phyloP scores from a whole-genome alignment of 2,888 invertebrate genomes.

The Vesta saturnalis region DNA sequence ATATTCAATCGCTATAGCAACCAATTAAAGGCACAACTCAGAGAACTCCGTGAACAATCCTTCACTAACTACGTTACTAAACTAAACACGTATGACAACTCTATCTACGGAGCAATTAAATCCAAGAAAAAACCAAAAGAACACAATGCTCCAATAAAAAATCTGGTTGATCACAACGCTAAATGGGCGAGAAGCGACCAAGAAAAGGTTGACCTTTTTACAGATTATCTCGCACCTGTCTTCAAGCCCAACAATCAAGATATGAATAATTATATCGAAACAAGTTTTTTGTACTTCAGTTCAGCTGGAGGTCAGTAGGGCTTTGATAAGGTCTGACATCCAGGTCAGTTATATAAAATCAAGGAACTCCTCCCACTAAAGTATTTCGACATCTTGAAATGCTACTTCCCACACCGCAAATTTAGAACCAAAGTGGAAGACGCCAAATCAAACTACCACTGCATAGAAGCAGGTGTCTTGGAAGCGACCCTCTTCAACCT shows the following conservation, averaged over 20 bases:
- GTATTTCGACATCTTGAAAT: too few relatives aligned
- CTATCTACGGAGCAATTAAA: not conserved
- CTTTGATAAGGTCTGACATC: too few relatives aligned
- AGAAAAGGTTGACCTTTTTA: not conserved
- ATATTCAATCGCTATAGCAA: not conserved
- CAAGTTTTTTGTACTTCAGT: too few relatives aligned
- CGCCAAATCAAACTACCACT: too few relatives aligned
- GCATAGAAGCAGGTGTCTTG: too few relatives aligned
- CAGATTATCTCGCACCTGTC: not conserved
- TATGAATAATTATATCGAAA: not conserved
- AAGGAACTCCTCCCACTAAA: too few relatives aligned
- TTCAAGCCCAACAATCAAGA: conserved; percentile 1
- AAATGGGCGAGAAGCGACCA: not conserved
- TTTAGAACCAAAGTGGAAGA: too few relatives aligned
- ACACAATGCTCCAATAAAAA: conserved; percentile 8
- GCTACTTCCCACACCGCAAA: too few relatives aligned
- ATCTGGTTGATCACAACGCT: not conserved
- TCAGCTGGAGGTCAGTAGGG: too few relatives aligned
- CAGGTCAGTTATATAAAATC: too few relatives aligned
- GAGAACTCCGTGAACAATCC: not conserved
- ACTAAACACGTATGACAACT: not conserved
- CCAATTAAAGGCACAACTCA: not conserved
- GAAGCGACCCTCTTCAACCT: too few relatives aligned
- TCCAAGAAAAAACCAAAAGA: too few relatives aligned
- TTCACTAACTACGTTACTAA: not conserved